Percentiles rank a stretch among this genome's conserved stretches.
Conservation (phyloP, 1,140 invertebrate species). For the Drosophila sp. region DNA sequence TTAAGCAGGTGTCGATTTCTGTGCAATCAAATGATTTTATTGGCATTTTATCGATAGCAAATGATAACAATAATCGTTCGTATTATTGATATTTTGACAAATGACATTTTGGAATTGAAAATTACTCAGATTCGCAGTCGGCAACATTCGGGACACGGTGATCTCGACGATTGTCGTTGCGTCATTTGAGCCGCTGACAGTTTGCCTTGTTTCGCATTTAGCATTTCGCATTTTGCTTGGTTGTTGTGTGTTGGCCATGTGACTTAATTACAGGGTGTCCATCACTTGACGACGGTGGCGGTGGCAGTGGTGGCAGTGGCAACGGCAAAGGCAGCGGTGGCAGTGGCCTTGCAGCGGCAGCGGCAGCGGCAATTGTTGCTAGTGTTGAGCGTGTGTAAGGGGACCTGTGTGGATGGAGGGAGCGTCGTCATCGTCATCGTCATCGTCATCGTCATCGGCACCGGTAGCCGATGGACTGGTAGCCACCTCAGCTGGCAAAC, state of each 20-base stretch:
- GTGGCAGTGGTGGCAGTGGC: slow-evolving; percentile 12
- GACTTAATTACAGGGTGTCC: too few species aligned
- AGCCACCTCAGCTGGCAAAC: slow-evolving; percentile 14
- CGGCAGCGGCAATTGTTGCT: slow-evolving; percentile 27
- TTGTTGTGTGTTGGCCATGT: not conserved
- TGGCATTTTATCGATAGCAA: not conserved
- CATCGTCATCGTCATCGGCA: slow-evolving; percentile 1
- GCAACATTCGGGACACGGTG: not conserved
- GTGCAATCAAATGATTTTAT: too few species aligned
- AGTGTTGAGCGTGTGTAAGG: slow-evolving; percentile 18
- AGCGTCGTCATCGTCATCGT: slow-evolving; percentile 3
- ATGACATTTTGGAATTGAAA: not conserved
- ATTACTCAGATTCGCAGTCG: not conserved
- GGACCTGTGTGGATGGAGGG: not conserved
- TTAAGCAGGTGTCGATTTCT: too few species aligned
- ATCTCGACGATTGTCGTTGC: slow-evolving; percentile 34
- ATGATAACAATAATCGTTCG: not conserved
- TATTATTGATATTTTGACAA: not conserved
- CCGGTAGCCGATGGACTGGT: slow-evolving; percentile 34
- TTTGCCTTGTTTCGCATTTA: slow-evolving; percentile 20
- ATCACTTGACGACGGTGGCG: not conserved
- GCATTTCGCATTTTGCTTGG: slow-evolving; percentile 18
- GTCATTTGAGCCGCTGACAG: slow-evolving; percentile 33
- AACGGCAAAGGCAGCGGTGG: slow-evolving; percentile 19
- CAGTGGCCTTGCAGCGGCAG: too few species aligned